These are phyloP conservation scores for Steinernema carpocapsae DNA, from an alignment of 2,888 invertebrate genomes.

Conservation along the genomic window DNA sequence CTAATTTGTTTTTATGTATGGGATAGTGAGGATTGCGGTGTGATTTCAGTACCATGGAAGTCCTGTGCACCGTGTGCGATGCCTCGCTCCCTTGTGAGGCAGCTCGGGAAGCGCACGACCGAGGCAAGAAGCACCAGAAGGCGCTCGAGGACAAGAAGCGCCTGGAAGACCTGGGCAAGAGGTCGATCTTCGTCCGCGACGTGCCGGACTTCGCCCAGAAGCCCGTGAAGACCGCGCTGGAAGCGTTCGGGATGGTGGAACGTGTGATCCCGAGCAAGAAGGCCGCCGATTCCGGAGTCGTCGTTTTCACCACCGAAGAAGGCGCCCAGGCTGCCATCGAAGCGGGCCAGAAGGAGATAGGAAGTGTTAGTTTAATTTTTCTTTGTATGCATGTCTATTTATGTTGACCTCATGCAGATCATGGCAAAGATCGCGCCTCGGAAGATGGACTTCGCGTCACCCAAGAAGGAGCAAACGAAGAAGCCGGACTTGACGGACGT, in stretches of 20 bases:
- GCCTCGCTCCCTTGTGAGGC: conserved; percentile 29
- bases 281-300: conserved; percentile 38
- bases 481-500: not conserved
- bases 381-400: no score
- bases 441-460: not conserved
- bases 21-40: not conserved
- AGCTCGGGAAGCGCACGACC: conserved; percentile 34
- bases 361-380: not conserved
- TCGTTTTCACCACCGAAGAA: conserved; percentile 39
- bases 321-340: conserved; percentile 37
- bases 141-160: conserved; percentile 5
- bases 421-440: not conserved
- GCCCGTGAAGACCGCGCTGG: conserved; percentile 20
- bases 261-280: conserved; percentile 40
- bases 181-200: conserved; percentile 44
- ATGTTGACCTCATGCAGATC: no score
- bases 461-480: not conserved
- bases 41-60: conserved; percentile 4
- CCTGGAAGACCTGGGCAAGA: conserved; percentile 24
- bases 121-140: conserved; percentile 38
- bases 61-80: conserved; percentile 40
- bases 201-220: conserved; percentile 9
- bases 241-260: conserved; percentile 40
- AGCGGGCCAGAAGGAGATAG: conserved; percentile 40
- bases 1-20: no score